phyloP scores from a whole-genome alignment of 2,888 invertebrate genomes.

The Platerodrilus igneus region DNA sequence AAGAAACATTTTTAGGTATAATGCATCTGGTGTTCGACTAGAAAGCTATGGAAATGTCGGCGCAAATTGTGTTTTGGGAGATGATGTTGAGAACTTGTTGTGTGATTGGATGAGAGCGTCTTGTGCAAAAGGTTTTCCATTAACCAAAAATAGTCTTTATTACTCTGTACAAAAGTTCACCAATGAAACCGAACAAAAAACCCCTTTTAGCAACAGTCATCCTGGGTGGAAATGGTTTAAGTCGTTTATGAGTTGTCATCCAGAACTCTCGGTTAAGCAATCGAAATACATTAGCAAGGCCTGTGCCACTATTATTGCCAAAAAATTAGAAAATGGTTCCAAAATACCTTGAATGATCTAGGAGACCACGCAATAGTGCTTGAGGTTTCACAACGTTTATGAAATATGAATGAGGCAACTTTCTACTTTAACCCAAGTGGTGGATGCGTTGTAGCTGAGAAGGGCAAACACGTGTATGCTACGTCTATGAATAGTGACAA shows the following conservation, averaged over 20 bases:
- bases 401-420: constrained; percentile 31
- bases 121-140: constrained; percentile 18
- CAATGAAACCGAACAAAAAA: constrained; percentile 16
- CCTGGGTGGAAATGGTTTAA: constrained; percentile 25
- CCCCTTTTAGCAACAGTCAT: constrained; percentile 7
- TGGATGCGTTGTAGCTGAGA: constrained; percentile 24
- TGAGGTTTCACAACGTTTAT: constrained; percentile 23
- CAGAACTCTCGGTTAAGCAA: constrained; percentile 20
- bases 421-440: constrained; percentile 25
- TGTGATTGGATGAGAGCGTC: too few species aligned
- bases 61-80: too few species aligned
- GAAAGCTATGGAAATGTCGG: too few species aligned
- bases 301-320: constrained; percentile 22
- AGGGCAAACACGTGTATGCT: constrained; percentile 14
- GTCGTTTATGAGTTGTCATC: constrained; percentile 25
- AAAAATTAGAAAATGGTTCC: constrained; percentile 26
- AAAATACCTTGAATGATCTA: constrained; percentile 10
- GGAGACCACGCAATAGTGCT: constrained; percentile 12
- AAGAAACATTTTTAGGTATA: too few species aligned
- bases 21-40: too few species aligned
- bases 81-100: too few species aligned
- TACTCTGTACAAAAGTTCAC: constrained; percentile 27
- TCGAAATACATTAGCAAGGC: constrained; percentile 26
- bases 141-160: constrained; percentile 7
- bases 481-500: too few species aligned